These are phyloP conservation scores for Metacarcinus magister DNA, from an alignment of 2,888 invertebrate genomes.

Conservation along the genomic window DNA sequence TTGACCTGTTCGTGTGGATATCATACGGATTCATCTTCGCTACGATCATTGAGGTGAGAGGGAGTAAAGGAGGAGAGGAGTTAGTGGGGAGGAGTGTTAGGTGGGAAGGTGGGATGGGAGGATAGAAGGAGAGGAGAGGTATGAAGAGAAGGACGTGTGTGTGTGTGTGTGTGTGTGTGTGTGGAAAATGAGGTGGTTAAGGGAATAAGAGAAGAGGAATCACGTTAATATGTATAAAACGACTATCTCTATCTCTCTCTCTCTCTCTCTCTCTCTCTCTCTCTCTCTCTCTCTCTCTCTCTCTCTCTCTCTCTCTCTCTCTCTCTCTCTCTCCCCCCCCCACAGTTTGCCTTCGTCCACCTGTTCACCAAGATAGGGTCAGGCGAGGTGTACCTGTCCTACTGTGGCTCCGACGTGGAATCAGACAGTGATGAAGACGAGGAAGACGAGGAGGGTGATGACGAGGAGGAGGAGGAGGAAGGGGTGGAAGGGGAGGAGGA, in stretches of 20 bases:
- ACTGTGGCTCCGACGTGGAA: constrained; percentile 87
- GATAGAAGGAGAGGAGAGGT: too few species aligned
- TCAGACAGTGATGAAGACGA: constrained; percentile 86
- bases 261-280: constrained; percentile 23
- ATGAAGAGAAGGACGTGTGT: too few species aligned
- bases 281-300: neutral
- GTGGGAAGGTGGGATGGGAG: too few species aligned
- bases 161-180: too few species aligned
- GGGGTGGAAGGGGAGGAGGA: constrained; percentile 47
- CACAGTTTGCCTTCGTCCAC: constrained; percentile 91
- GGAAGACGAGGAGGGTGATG: constrained; percentile 61
- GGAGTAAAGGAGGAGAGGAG: too few species aligned
- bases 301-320: neutral
- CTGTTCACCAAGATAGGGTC: constrained; percentile 94
- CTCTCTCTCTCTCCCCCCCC: neutral
- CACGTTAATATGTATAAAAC: too few species aligned
- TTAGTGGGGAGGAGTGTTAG: too few species aligned
- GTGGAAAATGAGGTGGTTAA: too few species aligned
- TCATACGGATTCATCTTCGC: constrained; percentile 93
- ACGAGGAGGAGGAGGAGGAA: constrained; percentile 48
- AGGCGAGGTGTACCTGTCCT: constrained; percentile 91
- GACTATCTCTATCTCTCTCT: neutral
- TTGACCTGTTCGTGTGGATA: constrained; percentile 93
- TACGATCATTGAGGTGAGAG: constrained; percentile 90
- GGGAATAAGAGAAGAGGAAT: too few species aligned